A percentile compares a stretch with the other conserved stretches of the same genome.
These are phyloP conservation scores for Vanessa cardui DNA, from an alignment of 2,888 invertebrate genomes.

Conservation along the genomic window DNA sequence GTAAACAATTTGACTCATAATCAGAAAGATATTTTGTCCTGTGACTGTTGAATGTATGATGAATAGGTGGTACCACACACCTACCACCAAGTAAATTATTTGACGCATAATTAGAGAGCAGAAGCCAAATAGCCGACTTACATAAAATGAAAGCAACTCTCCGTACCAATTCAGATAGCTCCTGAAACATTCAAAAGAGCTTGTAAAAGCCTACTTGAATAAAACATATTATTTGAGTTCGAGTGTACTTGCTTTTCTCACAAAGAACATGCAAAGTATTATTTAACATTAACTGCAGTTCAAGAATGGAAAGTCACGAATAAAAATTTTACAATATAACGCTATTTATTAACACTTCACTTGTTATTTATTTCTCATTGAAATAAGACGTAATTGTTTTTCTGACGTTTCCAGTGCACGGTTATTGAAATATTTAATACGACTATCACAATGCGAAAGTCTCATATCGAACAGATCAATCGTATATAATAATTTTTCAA, in stretches of 20 bases:
- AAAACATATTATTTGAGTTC: constrained; percentile 23
- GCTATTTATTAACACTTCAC: too few relatives aligned
- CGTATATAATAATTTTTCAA: too few relatives aligned
- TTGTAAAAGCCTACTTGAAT: constrained; percentile 20
- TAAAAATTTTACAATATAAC: too few relatives aligned
- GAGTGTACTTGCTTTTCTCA: constrained; percentile 14
- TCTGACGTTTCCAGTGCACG: too few relatives aligned
- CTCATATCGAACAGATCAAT: too few relatives aligned
- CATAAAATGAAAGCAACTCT: constrained; percentile 2
- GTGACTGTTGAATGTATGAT: too few relatives aligned
- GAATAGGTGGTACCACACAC: background rate
- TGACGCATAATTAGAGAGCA: background rate
- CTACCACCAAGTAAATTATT: background rate
- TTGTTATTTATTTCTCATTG: too few relatives aligned
- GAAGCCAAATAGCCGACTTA: background rate
- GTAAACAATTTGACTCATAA: background rate
- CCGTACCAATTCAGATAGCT: constrained; percentile 7
- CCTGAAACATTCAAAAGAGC: constrained; percentile 19
- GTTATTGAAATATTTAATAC: too few relatives aligned
- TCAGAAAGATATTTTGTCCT: background rate
- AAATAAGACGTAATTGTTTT: too few relatives aligned
- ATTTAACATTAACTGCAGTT: constrained; percentile 3
- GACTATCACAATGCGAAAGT: too few relatives aligned
- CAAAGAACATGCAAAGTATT: constrained; percentile 22
- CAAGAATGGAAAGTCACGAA: background rate